Conservation (phyloP, 2,113 vertebrate genomes). For the Hippocampus zosterae region DNA sequence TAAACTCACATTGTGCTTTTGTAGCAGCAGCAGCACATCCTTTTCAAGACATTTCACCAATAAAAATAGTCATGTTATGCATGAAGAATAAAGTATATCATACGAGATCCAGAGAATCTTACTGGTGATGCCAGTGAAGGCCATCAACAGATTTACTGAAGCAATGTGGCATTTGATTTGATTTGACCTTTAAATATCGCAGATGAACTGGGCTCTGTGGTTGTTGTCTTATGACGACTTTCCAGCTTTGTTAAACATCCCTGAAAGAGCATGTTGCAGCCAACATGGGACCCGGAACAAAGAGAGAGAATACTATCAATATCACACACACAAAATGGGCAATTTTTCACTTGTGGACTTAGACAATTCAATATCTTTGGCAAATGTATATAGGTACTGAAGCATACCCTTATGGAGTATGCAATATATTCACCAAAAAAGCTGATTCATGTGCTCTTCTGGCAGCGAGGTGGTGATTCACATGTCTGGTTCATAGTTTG, state of each 20-base stretch:
- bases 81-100: constrained; percentile 12
- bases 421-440: background rate
- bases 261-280: constrained; percentile 26
- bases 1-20: constrained; percentile 33
- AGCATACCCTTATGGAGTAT: background rate
- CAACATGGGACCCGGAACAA: background rate
- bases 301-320: background rate
- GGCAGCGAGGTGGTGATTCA: background rate
- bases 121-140: constrained; percentile 7
- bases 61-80: constrained; percentile 15
- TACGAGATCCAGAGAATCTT: constrained; percentile 14
- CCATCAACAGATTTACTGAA: background rate
- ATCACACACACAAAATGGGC: background rate
- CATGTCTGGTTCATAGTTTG: background rate
- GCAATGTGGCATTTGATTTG: constrained; percentile 1
- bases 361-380: constrained; percentile 43
- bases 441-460: background rate
- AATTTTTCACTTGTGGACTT: background rate
- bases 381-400: constrained; percentile 21
- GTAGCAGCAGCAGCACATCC: constrained; percentile 32
- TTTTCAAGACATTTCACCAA: constrained; percentile 19
- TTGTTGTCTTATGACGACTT: constrained; percentile 8
- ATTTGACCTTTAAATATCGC: constrained; percentile 25
- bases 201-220: background rate
- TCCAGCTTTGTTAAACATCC: constrained; percentile 4